Base-by-base conservation (phyloP, 2,888 invertebrate genomes). In the Cheilosia variabilis region DNA sequence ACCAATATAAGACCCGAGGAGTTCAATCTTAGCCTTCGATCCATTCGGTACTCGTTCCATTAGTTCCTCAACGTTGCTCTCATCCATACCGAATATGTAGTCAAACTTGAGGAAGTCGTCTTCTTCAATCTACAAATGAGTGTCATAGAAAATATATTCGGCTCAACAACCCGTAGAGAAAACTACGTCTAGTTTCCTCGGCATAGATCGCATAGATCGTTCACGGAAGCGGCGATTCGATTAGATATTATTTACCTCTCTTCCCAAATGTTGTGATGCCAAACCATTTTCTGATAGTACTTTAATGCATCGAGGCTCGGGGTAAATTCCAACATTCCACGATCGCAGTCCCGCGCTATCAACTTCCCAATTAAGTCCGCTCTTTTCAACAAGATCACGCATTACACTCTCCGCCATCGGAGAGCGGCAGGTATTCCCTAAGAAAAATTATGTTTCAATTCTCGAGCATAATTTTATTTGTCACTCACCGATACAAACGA, bases 391-490 rank as follows among this genome's bases (percentile, higher is more conserved):
- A 10, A 90, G 60, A 76, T 90, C 57, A 62, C 93, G 93, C 90
- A 98, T 96, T 1, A 98, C 96, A 10, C 96, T 97, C 91, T 98
- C 98, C 13, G 98, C 98, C 91, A 98, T 98, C 0, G 98, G 98
- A 4, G 98, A 98, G 4, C 98, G 95, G 91, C 98, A 98, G 87
- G 98, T 98, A 90, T 98, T 98, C 9, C 98, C 98, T 96, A 24
- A 7, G 43, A 5, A 0, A 22, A 37, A 19, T 2, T 17, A 31
- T 2, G 47, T 19, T 41, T 10, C 9, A 55, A 37, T 13, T 34
- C 0, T 41, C 4, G 34, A 45, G 34, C 24, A 31, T 45, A 43
- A 19, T 27, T 19, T 63, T 63, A 17, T 10, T 37, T 55, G 17
- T 52, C 22, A 80, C 88, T 88, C 83, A 91, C 91, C 91, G 58